Conservation (phyloP, 2,797 vertebrate genomes). For the Notoglanidium macrostoma region DNA sequence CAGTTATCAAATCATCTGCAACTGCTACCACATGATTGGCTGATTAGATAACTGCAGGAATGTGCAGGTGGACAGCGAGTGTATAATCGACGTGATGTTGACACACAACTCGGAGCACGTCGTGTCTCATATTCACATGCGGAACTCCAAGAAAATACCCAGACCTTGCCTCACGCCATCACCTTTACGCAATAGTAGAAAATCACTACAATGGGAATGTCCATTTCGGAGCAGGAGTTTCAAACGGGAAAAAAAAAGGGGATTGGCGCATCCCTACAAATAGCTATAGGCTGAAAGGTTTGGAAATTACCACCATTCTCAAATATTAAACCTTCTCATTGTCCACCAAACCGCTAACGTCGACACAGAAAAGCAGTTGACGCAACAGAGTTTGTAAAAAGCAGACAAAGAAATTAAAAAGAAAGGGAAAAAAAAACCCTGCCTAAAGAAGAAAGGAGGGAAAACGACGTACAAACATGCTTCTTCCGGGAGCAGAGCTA, state of each 20-base stretch:
- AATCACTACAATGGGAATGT: neutral
- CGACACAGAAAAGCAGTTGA: neutral
- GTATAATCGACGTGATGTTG: neutral
- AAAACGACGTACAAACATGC: conserved; percentile 98
- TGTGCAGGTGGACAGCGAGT: neutral
- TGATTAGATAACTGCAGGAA: no score
- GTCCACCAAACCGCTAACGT: no score
- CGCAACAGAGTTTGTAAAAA: neutral
- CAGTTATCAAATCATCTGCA: no score
- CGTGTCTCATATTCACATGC: neutral
- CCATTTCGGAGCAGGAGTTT: neutral
- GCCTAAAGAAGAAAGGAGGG: conserved; percentile 59
- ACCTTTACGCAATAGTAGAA: no score
- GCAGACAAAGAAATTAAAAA: neutral
- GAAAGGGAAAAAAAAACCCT: neutral
- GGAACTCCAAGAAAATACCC: neutral
- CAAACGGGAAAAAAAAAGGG: neutral
- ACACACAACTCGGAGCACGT: neutral
- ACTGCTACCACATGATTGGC: neutral
- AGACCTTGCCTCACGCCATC: neutral
- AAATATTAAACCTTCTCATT: neutral
- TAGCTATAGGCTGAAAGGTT: neutral
- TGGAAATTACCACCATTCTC: neutral
- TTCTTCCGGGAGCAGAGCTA: conserved; percentile 95
- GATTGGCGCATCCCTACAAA: no score